Percentiles rank a stretch among this genome's conserved stretches.
phyloP scores from a whole-genome alignment of 2,113 vertebrate genomes.

The Oostethus manadensis region DNA sequence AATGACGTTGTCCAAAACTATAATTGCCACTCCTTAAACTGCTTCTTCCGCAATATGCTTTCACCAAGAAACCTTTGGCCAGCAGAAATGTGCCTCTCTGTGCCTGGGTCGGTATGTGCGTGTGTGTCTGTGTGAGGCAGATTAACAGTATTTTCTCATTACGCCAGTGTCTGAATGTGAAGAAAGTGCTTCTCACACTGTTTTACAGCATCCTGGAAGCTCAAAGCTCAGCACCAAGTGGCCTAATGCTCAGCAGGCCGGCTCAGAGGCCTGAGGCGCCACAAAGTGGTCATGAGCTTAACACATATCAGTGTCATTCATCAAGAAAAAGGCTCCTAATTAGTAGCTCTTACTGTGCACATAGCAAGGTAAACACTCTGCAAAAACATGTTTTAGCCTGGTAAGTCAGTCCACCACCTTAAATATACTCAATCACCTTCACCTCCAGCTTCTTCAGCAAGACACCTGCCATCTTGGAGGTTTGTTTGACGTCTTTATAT shows the following conservation, averaged over 20 bases:
- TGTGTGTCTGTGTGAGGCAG: slow-evolving; percentile 53
- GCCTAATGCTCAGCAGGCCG: slow-evolving; percentile 54
- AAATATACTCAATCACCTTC: too few relatives aligned
- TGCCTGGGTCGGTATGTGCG: slow-evolving; percentile 45
- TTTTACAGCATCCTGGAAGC: slow-evolving; percentile 67
- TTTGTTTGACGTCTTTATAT: too few relatives aligned
- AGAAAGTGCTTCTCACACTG: slow-evolving; percentile 70
- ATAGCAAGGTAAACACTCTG: too few relatives aligned
- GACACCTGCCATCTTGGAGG: too few relatives aligned
- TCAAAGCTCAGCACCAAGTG: slow-evolving; percentile 66
- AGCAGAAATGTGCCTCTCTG: slow-evolving; percentile 68
- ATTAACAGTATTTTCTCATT: slow-evolving; percentile 74
- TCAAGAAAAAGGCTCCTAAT: not conserved
- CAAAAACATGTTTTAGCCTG: not conserved
- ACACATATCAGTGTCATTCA: slow-evolving; percentile 8
- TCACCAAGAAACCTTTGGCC: slow-evolving; percentile 70
- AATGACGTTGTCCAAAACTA: slow-evolving; percentile 79
- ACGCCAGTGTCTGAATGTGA: slow-evolving; percentile 61
- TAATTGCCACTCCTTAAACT: slow-evolving; percentile 77
- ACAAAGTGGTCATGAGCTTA: slow-evolving; percentile 32
- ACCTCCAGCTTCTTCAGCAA: too few relatives aligned
- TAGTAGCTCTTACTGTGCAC: not conserved
- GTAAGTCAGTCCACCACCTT: not conserved
- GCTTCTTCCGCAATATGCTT: slow-evolving; percentile 74
- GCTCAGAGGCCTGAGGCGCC: slow-evolving; percentile 33